These are phyloP conservation scores for Schmidtea mediterranea DNA, from an alignment of 1,140 invertebrate genomes.

Conservation along the genomic window DNA sequence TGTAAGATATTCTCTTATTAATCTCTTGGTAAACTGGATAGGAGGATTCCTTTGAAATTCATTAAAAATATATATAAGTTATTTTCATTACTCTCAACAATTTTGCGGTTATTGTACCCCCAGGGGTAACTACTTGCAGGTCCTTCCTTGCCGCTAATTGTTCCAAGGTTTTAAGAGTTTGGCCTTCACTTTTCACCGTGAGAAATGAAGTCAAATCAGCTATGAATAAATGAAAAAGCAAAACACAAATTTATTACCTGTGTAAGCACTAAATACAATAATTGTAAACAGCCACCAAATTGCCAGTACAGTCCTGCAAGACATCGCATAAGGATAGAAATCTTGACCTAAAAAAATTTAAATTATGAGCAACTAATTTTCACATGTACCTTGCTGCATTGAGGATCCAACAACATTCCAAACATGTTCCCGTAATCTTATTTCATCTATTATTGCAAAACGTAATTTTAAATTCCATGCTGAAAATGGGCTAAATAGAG, in stretches of 20 bases:
- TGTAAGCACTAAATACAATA: background rate
- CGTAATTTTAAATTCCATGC: slow-evolving; percentile 4
- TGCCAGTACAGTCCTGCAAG: background rate
- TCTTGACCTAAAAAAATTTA: slow-evolving; percentile 4
- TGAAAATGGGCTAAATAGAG: background rate
- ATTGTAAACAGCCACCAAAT: slow-evolving; percentile 2
- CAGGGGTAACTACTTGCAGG: background rate
- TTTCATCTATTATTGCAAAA: slow-evolving; percentile 1
- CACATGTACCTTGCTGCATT: slow-evolving; percentile 1
- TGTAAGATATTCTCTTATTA: no score
- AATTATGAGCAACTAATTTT: background rate
- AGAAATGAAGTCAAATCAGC: slow-evolving; percentile 5
- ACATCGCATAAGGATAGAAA: slow-evolving; percentile 4
- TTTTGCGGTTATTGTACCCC: background rate
- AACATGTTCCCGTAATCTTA: slow-evolving; percentile 1
- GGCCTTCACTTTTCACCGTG: background rate
- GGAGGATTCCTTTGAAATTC: no score
- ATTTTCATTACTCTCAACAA: background rate
- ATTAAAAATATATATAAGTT: no score
- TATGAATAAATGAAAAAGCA: no score
- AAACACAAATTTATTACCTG: background rate
- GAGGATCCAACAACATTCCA: slow-evolving; percentile 3
- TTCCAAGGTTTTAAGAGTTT: background rate
- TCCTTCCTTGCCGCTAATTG: background rate
- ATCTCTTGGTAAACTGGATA: no score